A percentile compares a stretch with the other conserved stretches of the same genome.
Conservation (phyloP, 2,797 vertebrate genomes). For the Pantherophis alleghaniensis region DNA sequence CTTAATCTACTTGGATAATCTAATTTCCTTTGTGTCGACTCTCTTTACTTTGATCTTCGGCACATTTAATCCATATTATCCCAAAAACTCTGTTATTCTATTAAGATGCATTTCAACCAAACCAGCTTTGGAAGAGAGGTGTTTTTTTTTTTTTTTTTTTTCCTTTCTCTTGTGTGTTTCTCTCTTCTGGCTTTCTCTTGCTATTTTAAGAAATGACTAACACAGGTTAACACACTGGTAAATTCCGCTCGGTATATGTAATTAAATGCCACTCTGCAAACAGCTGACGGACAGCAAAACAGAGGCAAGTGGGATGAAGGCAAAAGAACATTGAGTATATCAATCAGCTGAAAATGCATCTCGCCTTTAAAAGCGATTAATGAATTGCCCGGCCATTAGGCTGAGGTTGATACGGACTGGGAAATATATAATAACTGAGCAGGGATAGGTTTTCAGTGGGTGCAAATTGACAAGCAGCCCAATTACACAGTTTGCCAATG, state of each 20-base stretch:
- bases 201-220: not conserved
- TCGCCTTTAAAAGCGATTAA: constrained; percentile 16
- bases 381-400: not conserved
- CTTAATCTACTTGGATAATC: too few species aligned
- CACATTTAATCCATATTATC: too few species aligned
- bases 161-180: too few species aligned
- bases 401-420: not conserved
- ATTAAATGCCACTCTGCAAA: not conserved
- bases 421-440: not conserved
- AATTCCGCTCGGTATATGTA: not conserved
- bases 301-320: not conserved
- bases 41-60: too few species aligned
- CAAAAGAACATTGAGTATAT: not conserved
- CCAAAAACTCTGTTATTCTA: not conserved
- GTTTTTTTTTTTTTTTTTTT: not conserved
- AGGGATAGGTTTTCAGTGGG: not conserved
- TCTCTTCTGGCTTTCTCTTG: not conserved
- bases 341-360: not conserved
- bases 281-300: not conserved
- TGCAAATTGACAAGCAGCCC: not conserved
- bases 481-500: not conserved
- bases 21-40: too few species aligned
- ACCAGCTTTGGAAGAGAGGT: not conserved
- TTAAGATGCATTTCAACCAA: not conserved
- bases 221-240: not conserved